phyloP scores from a whole-genome alignment of 1,140 invertebrate species.

The Papilio polytes region DNA sequence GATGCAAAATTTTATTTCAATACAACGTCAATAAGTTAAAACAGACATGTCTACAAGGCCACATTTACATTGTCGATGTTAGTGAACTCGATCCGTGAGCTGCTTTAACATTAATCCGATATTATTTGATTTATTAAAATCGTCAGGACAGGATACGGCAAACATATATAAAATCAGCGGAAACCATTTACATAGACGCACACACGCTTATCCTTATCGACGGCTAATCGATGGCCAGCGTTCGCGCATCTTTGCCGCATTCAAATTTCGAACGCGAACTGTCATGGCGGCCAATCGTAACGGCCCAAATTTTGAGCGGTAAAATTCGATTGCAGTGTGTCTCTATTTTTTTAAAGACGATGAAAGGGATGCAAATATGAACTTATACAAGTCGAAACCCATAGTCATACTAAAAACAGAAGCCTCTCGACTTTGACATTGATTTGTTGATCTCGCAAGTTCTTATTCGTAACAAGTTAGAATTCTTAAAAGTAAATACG shows the following conservation, averaged over 20 bases:
- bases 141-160: slow-evolving; percentile 58
- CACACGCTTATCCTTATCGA: slow-evolving; percentile 63
- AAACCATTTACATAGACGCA: slow-evolving; percentile 61
- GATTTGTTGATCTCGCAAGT: slow-evolving; percentile 56
- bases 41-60: slow-evolving; percentile 6
- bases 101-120: slow-evolving; percentile 38
- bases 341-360: not conserved
- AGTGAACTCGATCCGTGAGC: slow-evolving; percentile 27
- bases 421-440: slow-evolving; percentile 67
- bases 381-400: not conserved
- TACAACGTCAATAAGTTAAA: slow-evolving; percentile 16
- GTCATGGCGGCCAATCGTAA: slow-evolving; percentile 69
- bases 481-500: slow-evolving; percentile 44
- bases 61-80: slow-evolving; percentile 27
- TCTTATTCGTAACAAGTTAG: slow-evolving; percentile 47
- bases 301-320: slow-evolving; percentile 57
- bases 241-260: slow-evolving; percentile 78
- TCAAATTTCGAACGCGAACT: slow-evolving; percentile 79
- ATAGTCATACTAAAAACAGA: slow-evolving; percentile 51
- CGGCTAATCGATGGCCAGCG: slow-evolving; percentile 70
- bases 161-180: slow-evolving; percentile 65
- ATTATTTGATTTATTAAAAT: slow-evolving; percentile 47
- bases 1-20: slow-evolving; percentile 24
- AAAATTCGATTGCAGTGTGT: not conserved
- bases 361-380: not conserved